Evolutionary conservation across 2,113 vertebrate species (phyloP).

Genomic region (Rhabdornis inornatus): DNA sequence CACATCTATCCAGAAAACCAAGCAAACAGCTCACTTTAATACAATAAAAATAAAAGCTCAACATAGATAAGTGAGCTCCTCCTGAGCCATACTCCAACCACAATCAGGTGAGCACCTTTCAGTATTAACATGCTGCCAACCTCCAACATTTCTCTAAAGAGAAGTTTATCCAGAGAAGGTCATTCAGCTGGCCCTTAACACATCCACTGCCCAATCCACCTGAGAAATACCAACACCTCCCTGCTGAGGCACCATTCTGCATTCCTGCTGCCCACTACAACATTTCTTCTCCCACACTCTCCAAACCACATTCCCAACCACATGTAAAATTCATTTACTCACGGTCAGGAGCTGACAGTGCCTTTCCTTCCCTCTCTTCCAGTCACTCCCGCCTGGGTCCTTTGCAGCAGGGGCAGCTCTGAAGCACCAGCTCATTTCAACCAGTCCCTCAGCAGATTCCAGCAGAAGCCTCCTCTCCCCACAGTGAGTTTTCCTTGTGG

Average conservation of each 20-base stretch:
- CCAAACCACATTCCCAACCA: fast-evolving
- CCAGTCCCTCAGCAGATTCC: neutral
- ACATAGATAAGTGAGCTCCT: neutral
- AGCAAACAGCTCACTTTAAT: neutral
- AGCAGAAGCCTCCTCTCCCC: neutral
- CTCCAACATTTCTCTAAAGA: neutral
- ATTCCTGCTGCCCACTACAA: neutral
- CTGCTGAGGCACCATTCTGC: neutral
- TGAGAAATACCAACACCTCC: neutral
- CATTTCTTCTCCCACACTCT: neutral
- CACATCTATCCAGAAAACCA: neutral
- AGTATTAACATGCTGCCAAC: neutral
- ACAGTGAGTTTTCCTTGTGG: neutral
- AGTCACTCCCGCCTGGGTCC: fast-evolving
- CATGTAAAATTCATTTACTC: fast-evolving
- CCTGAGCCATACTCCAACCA: fast-evolving
- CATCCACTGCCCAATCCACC: neutral
- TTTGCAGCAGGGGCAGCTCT: neutral
- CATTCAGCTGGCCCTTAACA: neutral
- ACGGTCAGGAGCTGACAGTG: fast-evolving
- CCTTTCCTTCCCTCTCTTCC: neutral
- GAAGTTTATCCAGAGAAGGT: neutral
- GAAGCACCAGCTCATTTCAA: neutral
- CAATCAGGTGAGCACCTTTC: fast-evolving
- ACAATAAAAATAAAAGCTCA: neutral